These are phyloP conservation scores for Amia ocellicauda DNA, from an alignment of 2,113 vertebrate species.

Conservation along the genomic window DNA sequence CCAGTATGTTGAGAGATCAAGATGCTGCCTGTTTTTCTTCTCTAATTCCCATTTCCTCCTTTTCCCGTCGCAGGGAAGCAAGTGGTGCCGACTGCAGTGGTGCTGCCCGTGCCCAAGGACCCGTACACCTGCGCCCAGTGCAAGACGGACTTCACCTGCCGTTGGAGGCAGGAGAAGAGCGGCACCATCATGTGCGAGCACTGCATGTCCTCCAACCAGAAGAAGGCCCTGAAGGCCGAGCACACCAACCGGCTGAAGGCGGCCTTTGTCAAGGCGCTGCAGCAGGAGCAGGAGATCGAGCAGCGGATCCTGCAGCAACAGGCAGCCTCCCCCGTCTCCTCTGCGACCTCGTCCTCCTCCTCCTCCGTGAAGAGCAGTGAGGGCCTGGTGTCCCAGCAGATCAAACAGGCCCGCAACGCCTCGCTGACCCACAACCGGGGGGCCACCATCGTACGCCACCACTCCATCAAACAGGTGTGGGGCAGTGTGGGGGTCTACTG, in stretches of 20 bases:
- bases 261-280: constrained; percentile 95
- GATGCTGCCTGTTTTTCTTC: too few relatives aligned
- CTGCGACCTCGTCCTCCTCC: constrained; percentile 46
- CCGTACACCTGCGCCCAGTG: constrained; percentile 90
- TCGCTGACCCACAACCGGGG: constrained; percentile 68
- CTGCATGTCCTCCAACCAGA: constrained; percentile 96
- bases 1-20: too few relatives aligned
- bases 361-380: constrained; percentile 55
- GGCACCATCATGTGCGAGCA: constrained; percentile 90
- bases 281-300: constrained; percentile 97
- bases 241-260: constrained; percentile 94
- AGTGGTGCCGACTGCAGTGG: constrained; percentile 43
- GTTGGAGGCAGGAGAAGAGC: constrained; percentile 92
- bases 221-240: constrained; percentile 91
- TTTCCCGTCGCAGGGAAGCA: constrained; percentile 64
- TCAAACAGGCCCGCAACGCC: constrained; percentile 62
- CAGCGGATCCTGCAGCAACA: constrained; percentile 93
- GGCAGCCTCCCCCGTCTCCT: constrained; percentile 57
- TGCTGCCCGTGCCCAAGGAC: constrained; percentile 68
- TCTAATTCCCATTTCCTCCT: background rate
- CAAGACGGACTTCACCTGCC: constrained; percentile 97
- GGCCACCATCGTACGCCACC: constrained; percentile 69
- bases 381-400: constrained; percentile 61
- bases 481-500: too few relatives aligned
- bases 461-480: constrained; percentile 83